phyloP scores from a whole-genome alignment of 2,797 vertebrate genomes.

The Synaphobranchus kaupii region DNA sequence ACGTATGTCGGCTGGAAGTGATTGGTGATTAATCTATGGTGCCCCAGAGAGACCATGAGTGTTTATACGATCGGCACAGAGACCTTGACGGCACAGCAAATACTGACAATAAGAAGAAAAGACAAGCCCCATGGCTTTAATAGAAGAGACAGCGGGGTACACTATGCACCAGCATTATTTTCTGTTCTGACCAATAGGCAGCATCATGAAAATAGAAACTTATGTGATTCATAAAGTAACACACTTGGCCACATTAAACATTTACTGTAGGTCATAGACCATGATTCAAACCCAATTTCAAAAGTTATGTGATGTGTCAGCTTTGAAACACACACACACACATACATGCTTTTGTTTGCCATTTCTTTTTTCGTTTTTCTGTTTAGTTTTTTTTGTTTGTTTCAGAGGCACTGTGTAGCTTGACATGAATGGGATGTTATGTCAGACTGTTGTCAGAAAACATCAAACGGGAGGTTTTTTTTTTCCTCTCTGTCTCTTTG shows the following conservation, averaged over 20 bases:
- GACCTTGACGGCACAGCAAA: not conserved
- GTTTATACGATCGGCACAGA: not conserved
- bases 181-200: not conserved
- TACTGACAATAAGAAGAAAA: not conserved
- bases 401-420: not conserved
- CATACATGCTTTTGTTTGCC: not conserved
- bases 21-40: not conserved
- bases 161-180: not conserved
- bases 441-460: not conserved
- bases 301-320: not conserved
- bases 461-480: not conserved
- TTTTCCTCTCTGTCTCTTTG: conserved; percentile 22
- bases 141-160: not conserved
- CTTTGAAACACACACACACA: not conserved
- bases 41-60: not conserved
- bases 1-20: not conserved
- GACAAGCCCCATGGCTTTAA: not conserved
- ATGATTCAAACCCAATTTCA: not conserved
- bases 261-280: not conserved
- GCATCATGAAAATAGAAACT: not conserved
- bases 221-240: not conserved
- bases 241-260: not conserved
- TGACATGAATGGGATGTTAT: not conserved
- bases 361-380: not conserved
- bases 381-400: not conserved